These are phyloP conservation scores for Mylabris sibirica DNA, from an alignment of 2,888 invertebrate genomes.

Conservation along the genomic window DNA sequence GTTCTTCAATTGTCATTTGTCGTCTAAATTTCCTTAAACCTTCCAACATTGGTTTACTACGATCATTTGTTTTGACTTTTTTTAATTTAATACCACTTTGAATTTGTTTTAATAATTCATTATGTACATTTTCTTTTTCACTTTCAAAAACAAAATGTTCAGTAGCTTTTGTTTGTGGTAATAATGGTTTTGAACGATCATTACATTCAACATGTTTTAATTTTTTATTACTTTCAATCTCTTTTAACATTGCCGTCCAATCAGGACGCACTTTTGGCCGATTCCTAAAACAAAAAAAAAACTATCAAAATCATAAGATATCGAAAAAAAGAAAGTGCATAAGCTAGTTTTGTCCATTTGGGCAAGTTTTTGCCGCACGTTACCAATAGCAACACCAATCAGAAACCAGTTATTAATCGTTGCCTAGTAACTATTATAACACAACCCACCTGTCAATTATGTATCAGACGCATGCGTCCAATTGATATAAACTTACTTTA, in stretches of 20 bases:
- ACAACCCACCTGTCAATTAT: too few species aligned
- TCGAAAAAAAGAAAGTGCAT: too few species aligned
- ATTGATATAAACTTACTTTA: constrained; percentile 63
- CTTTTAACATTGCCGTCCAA: constrained; percentile 91
- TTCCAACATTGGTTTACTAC: constrained; percentile 83
- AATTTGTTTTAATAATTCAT: constrained; percentile 79
- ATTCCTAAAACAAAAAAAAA: constrained; percentile 57
- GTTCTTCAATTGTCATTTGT: constrained; percentile 90
- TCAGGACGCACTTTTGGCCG: constrained; percentile 84
- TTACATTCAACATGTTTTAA: constrained; percentile 85
- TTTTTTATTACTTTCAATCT: constrained; percentile 82
- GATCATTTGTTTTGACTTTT: constrained; percentile 81
- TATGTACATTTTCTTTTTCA: constrained; percentile 81
- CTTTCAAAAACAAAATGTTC: constrained; percentile 86
- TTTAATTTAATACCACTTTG: constrained; percentile 79
- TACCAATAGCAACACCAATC: background rate
- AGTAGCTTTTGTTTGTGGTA: constrained; percentile 69
- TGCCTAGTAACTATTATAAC: background rate
- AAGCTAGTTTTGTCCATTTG: background rate
- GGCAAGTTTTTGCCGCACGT: background rate
- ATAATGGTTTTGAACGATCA: constrained; percentile 72
- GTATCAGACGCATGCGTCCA: background rate
- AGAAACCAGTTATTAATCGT: background rate
- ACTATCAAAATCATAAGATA: background rate
- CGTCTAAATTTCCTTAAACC: constrained; percentile 87